Percentiles rank a stretch among this genome's conserved stretches.
phyloP scores from a whole-genome alignment of 2,113 vertebrate genomes.

The Triplophysa siluroides region DNA sequence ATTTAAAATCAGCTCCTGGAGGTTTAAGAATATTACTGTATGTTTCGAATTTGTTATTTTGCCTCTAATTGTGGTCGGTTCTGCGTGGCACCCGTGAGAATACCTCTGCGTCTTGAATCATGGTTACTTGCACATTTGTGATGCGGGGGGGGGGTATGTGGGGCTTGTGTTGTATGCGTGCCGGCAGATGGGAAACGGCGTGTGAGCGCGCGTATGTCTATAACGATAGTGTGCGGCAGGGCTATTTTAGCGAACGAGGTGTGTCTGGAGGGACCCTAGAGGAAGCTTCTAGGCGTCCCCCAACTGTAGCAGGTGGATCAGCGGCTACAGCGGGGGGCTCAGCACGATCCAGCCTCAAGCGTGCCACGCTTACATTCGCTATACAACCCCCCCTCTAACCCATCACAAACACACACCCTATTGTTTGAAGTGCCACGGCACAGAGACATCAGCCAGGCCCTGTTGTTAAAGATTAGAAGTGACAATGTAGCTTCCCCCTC shows the following conservation, averaged over 20 bases:
- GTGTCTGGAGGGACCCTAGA: constrained; percentile 42
- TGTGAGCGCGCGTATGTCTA: not conserved
- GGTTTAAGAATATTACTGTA: constrained; percentile 29
- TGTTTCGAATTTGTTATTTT: not conserved
- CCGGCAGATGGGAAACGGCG: constrained; percentile 51
- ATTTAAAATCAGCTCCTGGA: constrained; percentile 2
- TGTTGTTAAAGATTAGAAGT: constrained; percentile 41
- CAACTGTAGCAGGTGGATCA: constrained; percentile 63
- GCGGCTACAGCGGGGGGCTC: constrained; percentile 38
- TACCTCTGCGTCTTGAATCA: not conserved
- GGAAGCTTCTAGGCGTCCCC: constrained; percentile 57
- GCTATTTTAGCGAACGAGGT: not conserved
- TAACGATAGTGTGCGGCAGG: constrained; percentile 8
- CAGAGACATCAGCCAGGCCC: constrained; percentile 15
- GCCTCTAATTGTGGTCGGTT: constrained; percentile 20
- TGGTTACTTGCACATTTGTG: constrained; percentile 28
- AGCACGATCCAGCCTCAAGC: not conserved
- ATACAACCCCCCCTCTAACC: constrained; percentile 20
- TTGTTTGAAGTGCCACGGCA: constrained; percentile 11
- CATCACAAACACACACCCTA: constrained; percentile 11
- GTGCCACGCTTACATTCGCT: not conserved
- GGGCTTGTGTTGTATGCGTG: not conserved
- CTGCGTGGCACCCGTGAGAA: not conserved
- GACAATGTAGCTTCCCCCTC: constrained; percentile 36
- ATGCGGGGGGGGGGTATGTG: not conserved